A percentile compares a stretch with the other conserved stretches of the same genome.
Conservation (phyloP, 2,113 vertebrate species). For the Thalassarche chlororhynchos region DNA sequence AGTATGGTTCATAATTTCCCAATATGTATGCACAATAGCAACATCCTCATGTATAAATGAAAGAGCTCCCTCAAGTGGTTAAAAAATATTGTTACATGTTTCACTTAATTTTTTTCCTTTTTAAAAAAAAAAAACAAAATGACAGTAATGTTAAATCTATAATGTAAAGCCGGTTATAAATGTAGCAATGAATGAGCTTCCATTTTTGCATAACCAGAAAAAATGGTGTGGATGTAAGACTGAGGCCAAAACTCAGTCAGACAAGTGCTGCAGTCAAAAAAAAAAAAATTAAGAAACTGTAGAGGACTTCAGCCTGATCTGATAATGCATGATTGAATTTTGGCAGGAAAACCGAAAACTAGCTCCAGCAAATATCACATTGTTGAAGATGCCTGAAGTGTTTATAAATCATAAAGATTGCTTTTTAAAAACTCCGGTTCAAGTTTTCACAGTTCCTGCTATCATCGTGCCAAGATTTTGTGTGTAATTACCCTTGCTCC, state of each 20-base stretch:
- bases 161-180: background rate
- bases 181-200: background rate
- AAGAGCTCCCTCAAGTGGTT: slow-evolving; percentile 39
- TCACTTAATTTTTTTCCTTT: background rate
- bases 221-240: background rate
- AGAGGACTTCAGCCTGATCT: background rate
- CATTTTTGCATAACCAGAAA: background rate
- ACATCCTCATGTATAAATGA: background rate
- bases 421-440: background rate
- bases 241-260: background rate
- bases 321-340: background rate
- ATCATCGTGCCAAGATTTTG: background rate
- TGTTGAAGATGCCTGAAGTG: background rate
- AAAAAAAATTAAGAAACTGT: background rate
- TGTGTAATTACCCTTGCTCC: background rate
- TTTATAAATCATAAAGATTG: background rate
- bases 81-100: background rate
- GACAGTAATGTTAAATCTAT: background rate
- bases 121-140: background rate
- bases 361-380: slow-evolving; percentile 28
- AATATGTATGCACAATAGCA: background rate
- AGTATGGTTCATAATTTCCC: background rate
- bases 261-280: background rate
- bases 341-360: background rate
- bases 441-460: slow-evolving; percentile 24